Percentiles rank a stretch among this genome's conserved stretches.
Conservation (phyloP, 2,888 invertebrate genomes). For the Stenolophus ochropezus region DNA sequence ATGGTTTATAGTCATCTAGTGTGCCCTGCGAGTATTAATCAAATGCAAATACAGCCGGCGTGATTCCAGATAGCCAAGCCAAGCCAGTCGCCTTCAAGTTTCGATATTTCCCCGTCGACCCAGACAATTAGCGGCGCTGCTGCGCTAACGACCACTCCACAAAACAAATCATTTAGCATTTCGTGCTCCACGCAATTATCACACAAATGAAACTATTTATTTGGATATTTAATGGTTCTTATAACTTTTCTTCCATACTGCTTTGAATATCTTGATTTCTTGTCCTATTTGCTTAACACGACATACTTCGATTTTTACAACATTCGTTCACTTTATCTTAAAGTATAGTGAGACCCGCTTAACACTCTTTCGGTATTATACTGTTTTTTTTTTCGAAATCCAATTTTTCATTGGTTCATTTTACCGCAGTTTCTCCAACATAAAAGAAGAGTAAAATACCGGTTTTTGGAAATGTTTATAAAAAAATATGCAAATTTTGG, state of each 20-base stretch:
- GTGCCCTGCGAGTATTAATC: slow-evolving; percentile 69
- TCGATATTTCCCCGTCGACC: slow-evolving; percentile 40
- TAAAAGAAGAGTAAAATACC: too few relatives aligned
- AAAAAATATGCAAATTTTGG: too few relatives aligned
- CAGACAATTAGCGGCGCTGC: slow-evolving; percentile 34
- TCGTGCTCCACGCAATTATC: slow-evolving; percentile 53
- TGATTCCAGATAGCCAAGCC: slow-evolving; percentile 35
- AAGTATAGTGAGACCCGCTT: too few relatives aligned
- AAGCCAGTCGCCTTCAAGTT: slow-evolving; percentile 32
- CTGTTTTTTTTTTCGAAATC: too few relatives aligned
- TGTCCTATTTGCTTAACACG: slow-evolving; percentile 30
- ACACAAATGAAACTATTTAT: slow-evolving; percentile 50
- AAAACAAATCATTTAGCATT: slow-evolving; percentile 48
- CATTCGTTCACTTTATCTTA: background rate
- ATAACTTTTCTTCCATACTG: slow-evolving; percentile 43
- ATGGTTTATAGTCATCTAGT: slow-evolving; percentile 68
- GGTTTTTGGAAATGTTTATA: too few relatives aligned
- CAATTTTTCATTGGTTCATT: too few relatives aligned
- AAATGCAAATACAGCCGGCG: slow-evolving; percentile 69
- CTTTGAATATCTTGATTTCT: slow-evolving; percentile 47
- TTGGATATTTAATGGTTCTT: slow-evolving; percentile 46
- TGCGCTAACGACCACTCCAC: slow-evolving; percentile 43
- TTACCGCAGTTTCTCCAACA: too few relatives aligned
- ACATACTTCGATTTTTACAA: slow-evolving; percentile 15
- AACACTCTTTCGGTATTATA: too few relatives aligned